Conservation (phyloP, 92 coral and sea anemone genomes). For the Palythoa grandis region DNA sequence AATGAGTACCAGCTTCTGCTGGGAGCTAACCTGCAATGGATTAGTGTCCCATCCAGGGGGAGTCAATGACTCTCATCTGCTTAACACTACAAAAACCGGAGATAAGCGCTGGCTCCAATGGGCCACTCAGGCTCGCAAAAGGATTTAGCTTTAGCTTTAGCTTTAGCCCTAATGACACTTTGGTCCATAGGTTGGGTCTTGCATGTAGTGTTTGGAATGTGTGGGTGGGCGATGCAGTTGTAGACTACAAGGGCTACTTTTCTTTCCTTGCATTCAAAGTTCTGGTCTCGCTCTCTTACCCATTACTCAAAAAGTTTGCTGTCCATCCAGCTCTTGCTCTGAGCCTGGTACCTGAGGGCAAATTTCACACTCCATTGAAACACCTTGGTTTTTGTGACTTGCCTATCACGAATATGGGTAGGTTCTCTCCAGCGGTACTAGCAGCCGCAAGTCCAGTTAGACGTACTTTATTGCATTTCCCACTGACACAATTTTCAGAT, state of each 20-base stretch:
- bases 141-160: too few species aligned
- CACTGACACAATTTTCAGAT: constrained; percentile 41
- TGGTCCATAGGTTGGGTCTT: constrained; percentile 73
- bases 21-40: too few species aligned
- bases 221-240: constrained; percentile 66
- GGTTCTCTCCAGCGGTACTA: constrained; percentile 35
- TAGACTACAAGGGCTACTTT: constrained; percentile 53
- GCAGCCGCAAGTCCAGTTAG: constrained; percentile 59
- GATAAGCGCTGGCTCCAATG: too few species aligned
- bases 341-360: constrained; percentile 48
- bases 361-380: constrained; percentile 54
- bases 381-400: constrained; percentile 66
- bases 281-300: constrained; percentile 61
- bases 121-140: too few species aligned
- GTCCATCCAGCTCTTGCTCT: constrained; percentile 55
- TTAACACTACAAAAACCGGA: too few species aligned
- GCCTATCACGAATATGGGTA: constrained; percentile 65
- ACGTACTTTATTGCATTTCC: constrained; percentile 54
- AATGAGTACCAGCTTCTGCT: too few species aligned
- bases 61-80: too few species aligned
- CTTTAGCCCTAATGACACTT: constrained; percentile 63
- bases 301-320: constrained; percentile 58
- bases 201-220: constrained; percentile 64
- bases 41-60: too few species aligned
- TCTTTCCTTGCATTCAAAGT: constrained; percentile 57